Conservation (phyloP, 1,140 invertebrate genomes). For the Bombyx mandarina region DNA sequence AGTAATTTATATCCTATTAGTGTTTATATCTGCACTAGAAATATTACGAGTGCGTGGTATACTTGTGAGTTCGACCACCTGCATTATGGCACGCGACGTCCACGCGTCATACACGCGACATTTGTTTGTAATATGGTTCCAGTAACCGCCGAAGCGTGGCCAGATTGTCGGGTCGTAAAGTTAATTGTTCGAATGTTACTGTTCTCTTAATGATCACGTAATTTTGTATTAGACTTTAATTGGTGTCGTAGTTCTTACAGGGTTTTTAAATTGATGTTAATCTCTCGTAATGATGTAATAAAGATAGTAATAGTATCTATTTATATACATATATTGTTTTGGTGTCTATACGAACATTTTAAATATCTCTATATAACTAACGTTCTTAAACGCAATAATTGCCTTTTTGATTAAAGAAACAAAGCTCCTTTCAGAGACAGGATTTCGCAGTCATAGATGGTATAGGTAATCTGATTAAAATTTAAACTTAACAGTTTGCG, state of each 20-base stretch:
- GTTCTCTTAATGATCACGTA: not conserved
- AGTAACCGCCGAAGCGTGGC: conserved; percentile 5
- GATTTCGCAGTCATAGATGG: too few relatives aligned
- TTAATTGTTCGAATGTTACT: not conserved
- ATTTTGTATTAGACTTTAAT: not conserved
- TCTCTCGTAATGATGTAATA: too few relatives aligned
- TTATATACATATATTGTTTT: not conserved
- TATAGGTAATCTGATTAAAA: too few relatives aligned
- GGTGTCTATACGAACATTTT: too few relatives aligned
- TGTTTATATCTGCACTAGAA: not conserved
- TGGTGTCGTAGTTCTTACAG: not conserved
- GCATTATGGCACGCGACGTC: conserved; percentile 20
- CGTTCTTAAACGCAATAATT: too few relatives aligned
- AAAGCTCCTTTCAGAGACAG: too few relatives aligned
- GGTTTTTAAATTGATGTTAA: not conserved
- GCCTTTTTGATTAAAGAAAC: too few relatives aligned
- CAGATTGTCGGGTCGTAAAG: conserved; percentile 1
- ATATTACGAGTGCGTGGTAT: conserved; percentile 1
- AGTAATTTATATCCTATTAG: too few relatives aligned
- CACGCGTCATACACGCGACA: conserved; percentile 23
- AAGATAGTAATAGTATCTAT: too few relatives aligned
- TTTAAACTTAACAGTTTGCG: too few relatives aligned
- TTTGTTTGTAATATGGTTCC: conserved; percentile 3
- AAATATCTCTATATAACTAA: too few relatives aligned
- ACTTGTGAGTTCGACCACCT: conserved; percentile 12